Conservation (phyloP, 2,888 invertebrate species). For the Salticus scenicus region DNA sequence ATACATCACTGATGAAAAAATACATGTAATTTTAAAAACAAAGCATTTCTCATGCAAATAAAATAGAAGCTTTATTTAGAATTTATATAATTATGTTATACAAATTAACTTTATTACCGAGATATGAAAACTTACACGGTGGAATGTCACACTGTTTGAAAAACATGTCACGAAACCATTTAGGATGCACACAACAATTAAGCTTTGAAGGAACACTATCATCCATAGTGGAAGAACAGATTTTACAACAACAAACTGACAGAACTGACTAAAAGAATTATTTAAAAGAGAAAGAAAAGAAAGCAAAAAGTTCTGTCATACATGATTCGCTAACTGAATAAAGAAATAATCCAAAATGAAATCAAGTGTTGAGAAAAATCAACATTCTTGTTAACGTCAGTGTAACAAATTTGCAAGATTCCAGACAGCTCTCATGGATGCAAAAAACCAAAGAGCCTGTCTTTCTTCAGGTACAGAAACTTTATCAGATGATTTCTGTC, state of each 20-base stretch:
- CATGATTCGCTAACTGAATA: neutral
- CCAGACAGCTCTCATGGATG: constrained; percentile 70
- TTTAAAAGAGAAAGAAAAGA: neutral
- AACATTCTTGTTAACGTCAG: constrained; percentile 25
- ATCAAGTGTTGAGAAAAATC: constrained; percentile 25
- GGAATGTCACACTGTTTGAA: constrained; percentile 71
- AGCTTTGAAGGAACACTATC: constrained; percentile 37
- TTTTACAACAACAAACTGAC: neutral
- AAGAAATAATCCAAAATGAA: neutral
- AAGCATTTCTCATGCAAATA: too few species aligned
- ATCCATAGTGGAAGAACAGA: constrained; percentile 35
- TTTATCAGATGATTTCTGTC: constrained; percentile 37
- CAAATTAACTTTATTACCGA: too few species aligned
- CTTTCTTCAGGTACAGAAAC: constrained; percentile 23
- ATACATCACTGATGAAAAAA: too few species aligned
- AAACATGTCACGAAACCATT: constrained; percentile 71
- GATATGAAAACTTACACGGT: constrained; percentile 70
- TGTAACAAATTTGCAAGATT: constrained; percentile 71
- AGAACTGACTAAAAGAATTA: neutral
- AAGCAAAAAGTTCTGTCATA: neutral
- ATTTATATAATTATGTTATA: too few species aligned
- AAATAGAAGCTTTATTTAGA: too few species aligned
- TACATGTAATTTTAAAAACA: too few species aligned
- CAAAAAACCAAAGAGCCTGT: constrained; percentile 50
- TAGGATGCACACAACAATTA: constrained; percentile 70